These are phyloP conservation scores for Neoarius graeffei DNA, from an alignment of 2,113 vertebrate genomes.

Conservation along the genomic window DNA sequence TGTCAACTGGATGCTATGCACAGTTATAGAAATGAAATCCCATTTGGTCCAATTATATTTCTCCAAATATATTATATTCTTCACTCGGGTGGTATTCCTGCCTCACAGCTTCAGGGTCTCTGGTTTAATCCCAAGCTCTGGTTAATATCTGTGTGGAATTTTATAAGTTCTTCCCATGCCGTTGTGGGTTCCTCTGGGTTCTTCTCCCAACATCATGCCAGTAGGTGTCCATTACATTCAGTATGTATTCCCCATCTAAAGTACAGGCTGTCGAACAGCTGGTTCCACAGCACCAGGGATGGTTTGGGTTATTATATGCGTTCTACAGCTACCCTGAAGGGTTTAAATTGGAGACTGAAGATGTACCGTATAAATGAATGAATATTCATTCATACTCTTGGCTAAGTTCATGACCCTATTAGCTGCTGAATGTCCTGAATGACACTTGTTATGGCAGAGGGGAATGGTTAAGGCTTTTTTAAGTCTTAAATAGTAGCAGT, in stretches of 20 bases:
- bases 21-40: constrained; percentile 3
- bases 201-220: neutral
- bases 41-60: constrained; percentile 13
- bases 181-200: neutral
- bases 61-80: neutral
- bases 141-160: neutral
- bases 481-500: neutral
- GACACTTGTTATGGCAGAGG: neutral
- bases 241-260: no score
- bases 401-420: neutral
- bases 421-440: neutral
- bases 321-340: neutral
- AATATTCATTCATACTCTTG: neutral
- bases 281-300: no score
- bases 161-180: neutral
- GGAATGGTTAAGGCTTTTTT: neutral
- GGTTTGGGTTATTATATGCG: no score
- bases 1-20: neutral
- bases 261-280: no score
- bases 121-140: neutral
- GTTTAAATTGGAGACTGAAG: no score
- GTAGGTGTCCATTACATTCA: no score
- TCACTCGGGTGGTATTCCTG: neutral
- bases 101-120: neutral
- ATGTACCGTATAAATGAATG: neutral